Evolutionary conservation across 2,888 invertebrate genomes (phyloP).

Genomic region (Andrena minutula): DNA sequence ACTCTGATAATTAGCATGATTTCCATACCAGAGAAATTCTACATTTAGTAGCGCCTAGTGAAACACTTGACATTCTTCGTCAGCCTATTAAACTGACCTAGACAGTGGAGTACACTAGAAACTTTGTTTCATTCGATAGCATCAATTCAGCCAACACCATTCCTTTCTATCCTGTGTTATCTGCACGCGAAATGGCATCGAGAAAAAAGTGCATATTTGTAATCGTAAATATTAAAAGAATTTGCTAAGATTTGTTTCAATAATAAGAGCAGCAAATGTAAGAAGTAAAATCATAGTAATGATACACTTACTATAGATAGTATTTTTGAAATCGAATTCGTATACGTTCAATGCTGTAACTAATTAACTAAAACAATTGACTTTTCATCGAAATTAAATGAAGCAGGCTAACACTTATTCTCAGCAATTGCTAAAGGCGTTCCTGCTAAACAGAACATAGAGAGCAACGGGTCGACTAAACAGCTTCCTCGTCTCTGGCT

Average conservation of each 20-base stretch:
- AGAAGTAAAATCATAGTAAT: not conserved
- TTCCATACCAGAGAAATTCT: slow-evolving; percentile 30
- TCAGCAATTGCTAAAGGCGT: not conserved
- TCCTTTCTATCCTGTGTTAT: not conserved
- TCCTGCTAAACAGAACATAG: not conserved
- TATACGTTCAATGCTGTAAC: no score
- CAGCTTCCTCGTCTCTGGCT: not conserved
- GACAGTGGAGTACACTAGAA: not conserved
- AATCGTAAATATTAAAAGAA: not conserved
- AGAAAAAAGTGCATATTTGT: not conserved
- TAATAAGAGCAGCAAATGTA: not conserved
- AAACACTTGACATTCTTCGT: slow-evolving; percentile 29
- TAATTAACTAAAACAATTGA: not conserved
- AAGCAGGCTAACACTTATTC: not conserved
- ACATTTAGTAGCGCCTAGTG: slow-evolving; percentile 19
- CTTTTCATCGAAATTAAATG: not conserved
- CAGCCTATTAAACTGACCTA: slow-evolving; percentile 6
- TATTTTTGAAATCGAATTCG: not conserved
- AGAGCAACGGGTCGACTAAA: not conserved
- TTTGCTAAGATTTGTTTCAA: not conserved
- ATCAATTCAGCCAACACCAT: not conserved
- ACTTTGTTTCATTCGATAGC: not conserved
- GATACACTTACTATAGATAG: not conserved
- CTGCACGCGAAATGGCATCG: not conserved
- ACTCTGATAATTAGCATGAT: slow-evolving; percentile 36